A percentile compares a stretch with the other conserved stretches of the same genome.
Evolutionary conservation across 2,113 vertebrate genomes (phyloP).

Genomic region (Nothoprocta pentlandii): DNA sequence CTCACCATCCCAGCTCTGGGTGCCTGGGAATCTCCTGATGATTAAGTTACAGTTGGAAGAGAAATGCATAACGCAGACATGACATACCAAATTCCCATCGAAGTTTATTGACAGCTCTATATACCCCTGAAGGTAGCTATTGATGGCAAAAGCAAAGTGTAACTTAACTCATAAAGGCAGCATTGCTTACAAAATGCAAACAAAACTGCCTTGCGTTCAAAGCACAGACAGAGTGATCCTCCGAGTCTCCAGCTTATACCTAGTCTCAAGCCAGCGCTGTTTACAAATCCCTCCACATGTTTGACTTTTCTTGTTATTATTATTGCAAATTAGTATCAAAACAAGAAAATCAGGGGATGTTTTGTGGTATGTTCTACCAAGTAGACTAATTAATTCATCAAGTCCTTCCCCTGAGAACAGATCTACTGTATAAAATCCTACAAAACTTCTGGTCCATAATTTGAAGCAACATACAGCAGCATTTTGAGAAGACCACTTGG

Average conservation of each 20-base stretch:
- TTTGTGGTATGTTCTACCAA: constrained; percentile 49
- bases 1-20: not conserved
- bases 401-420: not conserved
- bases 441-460: constrained; percentile 25
- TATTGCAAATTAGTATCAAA: not conserved
- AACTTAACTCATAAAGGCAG: not conserved
- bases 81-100: not conserved
- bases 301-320: not conserved
- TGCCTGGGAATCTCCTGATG: not conserved
- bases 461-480: constrained; percentile 33
- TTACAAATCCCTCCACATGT: not conserved
- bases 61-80: not conserved
- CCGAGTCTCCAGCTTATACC: not conserved
- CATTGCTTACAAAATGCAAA: not conserved
- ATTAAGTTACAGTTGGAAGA: not conserved
- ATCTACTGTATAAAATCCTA: not conserved
- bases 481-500: not conserved
- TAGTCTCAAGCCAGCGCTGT: not conserved
- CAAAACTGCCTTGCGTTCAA: not conserved
- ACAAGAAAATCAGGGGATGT: not conserved
- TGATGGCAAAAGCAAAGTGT: not conserved
- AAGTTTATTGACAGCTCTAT: not conserved
- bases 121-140: not conserved
- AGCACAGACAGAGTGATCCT: not conserved
- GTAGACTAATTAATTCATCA: constrained; percentile 27